These are phyloP conservation scores for Paracyclopina nana DNA, from an alignment of 1,140 invertebrate genomes.

Conservation along the genomic window DNA sequence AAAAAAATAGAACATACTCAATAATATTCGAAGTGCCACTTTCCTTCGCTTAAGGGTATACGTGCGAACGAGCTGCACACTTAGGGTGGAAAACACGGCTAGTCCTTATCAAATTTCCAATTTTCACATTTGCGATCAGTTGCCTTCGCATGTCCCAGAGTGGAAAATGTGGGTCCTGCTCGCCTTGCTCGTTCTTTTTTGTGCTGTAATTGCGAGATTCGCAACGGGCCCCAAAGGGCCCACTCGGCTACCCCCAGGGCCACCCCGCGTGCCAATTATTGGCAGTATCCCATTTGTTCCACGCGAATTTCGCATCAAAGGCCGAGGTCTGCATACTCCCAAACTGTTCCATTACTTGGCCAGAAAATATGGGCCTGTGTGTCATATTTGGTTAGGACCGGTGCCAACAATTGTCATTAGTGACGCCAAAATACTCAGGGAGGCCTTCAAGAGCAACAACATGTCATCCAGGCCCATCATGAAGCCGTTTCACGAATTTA, in stretches of 20 bases:
- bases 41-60: too few species aligned
- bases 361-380: neutral
- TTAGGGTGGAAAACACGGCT: too few species aligned
- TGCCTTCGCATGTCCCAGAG: too few species aligned
- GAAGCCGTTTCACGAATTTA: slow-evolving; percentile 7
- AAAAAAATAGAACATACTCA: too few species aligned
- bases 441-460: slow-evolving; percentile 1
- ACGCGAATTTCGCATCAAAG: neutral
- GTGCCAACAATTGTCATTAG: slow-evolving; percentile 3
- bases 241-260: neutral
- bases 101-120: too few species aligned
- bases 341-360: slow-evolving; percentile 8
- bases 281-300: slow-evolving; percentile 11
- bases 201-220: too few species aligned
- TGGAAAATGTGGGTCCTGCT: too few species aligned
- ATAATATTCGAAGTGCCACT: too few species aligned
- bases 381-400: neutral
- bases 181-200: too few species aligned
- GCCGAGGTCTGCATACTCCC: slow-evolving; percentile 7
- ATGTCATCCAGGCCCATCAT: neutral
- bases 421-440: neutral
- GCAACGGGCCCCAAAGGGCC: too few species aligned
- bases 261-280: neutral
- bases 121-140: too few species aligned
- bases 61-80: too few species aligned